phyloP scores from a whole-genome alignment of 2,113 vertebrate genomes.

The Lathamus discolor region DNA sequence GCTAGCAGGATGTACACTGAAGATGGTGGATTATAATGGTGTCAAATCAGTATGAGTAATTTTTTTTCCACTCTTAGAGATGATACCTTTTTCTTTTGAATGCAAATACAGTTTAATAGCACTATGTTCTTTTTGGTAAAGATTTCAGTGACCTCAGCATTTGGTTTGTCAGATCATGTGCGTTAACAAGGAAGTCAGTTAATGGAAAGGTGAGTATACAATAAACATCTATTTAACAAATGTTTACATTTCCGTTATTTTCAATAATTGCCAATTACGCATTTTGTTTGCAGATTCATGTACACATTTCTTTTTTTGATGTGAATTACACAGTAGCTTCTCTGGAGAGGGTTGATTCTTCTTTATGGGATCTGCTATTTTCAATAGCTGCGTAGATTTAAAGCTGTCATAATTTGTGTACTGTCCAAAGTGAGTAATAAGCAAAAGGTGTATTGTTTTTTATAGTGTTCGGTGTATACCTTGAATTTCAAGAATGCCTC shows the following conservation, averaged over 20 bases:
- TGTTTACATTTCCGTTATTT: not conserved
- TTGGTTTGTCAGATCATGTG: conserved; percentile 76
- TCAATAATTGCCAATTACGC: not conserved
- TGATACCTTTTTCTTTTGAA: not conserved
- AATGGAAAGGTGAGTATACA: conserved; percentile 36
- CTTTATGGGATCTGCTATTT: not conserved
- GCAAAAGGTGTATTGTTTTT: not conserved
- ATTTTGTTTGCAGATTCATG: not conserved
- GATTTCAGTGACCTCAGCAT: conserved; percentile 76
- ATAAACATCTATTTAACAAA: not conserved
- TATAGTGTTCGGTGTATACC: not conserved
- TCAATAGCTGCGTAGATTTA: not conserved
- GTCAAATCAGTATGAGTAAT: not conserved
- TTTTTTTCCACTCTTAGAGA: not conserved
- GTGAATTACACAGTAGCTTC: not conserved
- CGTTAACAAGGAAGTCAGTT: conserved; percentile 40
- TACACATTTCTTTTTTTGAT: not conserved
- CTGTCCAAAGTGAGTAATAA: not conserved
- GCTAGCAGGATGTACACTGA: not conserved
- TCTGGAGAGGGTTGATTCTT: not conserved
- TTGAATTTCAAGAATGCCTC: not conserved
- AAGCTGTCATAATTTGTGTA: not conserved
- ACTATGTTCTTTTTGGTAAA: conserved; percentile 27
- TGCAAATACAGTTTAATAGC: not conserved
- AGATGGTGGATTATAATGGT: not conserved